Base-by-base conservation (phyloP, 2,113 vertebrate genomes). In the Pseudorasbora parva region DNA sequence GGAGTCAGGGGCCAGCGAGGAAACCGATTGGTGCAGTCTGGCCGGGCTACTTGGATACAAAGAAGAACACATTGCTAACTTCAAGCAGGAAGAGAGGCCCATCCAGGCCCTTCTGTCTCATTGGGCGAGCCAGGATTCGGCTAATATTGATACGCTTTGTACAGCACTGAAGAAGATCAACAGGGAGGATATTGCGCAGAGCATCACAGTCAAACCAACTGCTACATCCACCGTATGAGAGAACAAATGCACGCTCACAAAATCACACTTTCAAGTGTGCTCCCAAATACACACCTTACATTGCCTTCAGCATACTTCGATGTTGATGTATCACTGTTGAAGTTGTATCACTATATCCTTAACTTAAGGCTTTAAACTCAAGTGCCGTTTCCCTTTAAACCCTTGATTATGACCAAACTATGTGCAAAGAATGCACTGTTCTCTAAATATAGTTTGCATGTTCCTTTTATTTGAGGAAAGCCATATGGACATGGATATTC, bases 141-240 rank as follows among this genome's bases (percentile, higher is more conserved):
- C 98, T 75, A 98, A 96, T 0, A 90, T 97, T 0, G 96, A 98
- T 0, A 88, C 92, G 1, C 94, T 99, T 79, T 95, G 96, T 83
- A 91, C 94, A 0, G 97, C 98, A 1, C 94, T 99, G 85, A 95
- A 95, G 57, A 95, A 96, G 85, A 96, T 97, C 87, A 96, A 98
- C 91, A 93, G 97, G 0, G 95, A 96, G 0, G 98, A 99, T 92
- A 92, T 99, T 19, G 96, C 95, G 0, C 97, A 98, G 90, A 97
- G 95, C 87, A 91, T 99, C 8, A 78, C 93, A 21, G 88, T 84
- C 1, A 94, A 97, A 79, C 95, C 96, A 33, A 98, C 96, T 0
- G 97, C 96, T 91, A 98, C 97, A 0, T 99, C 98, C 15, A 95
- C 96, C 0, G 97, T 99, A 86, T 99, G 95, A 98, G 60, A 71